These are phyloP conservation scores for Choreutis nemorana DNA, from an alignment of 2,888 invertebrate species.

Conservation along the genomic window DNA sequence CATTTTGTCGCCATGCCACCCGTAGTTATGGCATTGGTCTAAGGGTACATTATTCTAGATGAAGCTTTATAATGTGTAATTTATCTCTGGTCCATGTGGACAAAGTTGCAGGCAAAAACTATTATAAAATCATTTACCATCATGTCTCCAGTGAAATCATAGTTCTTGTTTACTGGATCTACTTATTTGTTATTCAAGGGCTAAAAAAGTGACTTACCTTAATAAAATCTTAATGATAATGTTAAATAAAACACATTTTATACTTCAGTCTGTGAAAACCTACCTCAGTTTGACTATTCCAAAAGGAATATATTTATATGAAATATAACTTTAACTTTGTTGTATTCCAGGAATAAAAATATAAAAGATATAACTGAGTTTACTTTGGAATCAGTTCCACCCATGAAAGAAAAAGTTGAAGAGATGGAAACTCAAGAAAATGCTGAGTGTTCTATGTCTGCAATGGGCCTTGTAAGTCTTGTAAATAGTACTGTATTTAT, in stretches of 20 bases:
- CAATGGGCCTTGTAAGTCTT: slow-evolving; percentile 34
- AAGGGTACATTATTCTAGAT: too few species aligned
- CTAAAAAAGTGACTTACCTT: too few species aligned
- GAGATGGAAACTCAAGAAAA: slow-evolving; percentile 18
- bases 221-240: slow-evolving; percentile 1
- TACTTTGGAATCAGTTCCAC: slow-evolving; percentile 52
- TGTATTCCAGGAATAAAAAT: slow-evolving; percentile 24
- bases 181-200: too few species aligned
- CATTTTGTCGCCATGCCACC: too few species aligned
- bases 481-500: background rate
- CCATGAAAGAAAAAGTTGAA: slow-evolving; percentile 43
- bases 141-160: too few species aligned
- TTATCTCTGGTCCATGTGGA: too few species aligned
- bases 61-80: too few species aligned
- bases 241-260: background rate
- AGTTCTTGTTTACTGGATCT: too few species aligned
- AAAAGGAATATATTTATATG: background rate
- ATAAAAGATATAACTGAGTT: slow-evolving; percentile 32
- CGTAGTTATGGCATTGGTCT: too few species aligned
- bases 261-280: background rate
- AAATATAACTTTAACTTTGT: slow-evolving; percentile 1
- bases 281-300: background rate
- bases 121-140: too few species aligned
- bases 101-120: too few species aligned
- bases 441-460: slow-evolving; percentile 18